Base-by-base conservation (phyloP, 2,888 invertebrate genomes). In the Agrypnus murinus region DNA sequence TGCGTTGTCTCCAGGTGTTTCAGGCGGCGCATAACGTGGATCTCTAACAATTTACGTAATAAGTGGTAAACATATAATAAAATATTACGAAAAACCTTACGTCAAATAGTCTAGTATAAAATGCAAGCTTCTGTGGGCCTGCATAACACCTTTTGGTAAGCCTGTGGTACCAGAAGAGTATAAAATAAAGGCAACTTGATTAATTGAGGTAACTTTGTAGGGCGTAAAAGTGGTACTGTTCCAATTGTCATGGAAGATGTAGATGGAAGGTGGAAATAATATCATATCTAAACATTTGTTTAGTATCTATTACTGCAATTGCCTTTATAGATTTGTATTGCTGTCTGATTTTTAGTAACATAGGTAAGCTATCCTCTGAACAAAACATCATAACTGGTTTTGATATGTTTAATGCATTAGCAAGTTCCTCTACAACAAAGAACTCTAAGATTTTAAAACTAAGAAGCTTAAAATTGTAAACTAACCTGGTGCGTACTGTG, bases 121-220 rank as follows among this genome's bases (percentile, higher is more conserved):
- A 25, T 25, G 2, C 4, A 80, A 36, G 65, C 91, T 92, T 63
- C 86, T 83, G 81, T 92, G 90, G 4, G 90, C 89, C 48, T 91
- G 81, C 84, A 89, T 86, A 0, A 92, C 91, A 36, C 90, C 91
- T 83, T 92, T 92, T 0, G 92, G 90, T 77, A 91, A 82, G 0
- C 92, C 92, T n/a, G 89, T 89, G 0, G 93, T 92, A 55, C 92
- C 92, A 66, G 92, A 92, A 38, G 92, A 92, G 82, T 89, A 92
- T 69, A 92, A 55, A 12, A 81, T 77, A 15, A 78, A 75, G 2
- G 80, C 80, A 0, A 80, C 73, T 5, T 78, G 76, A 34, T 77
- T 72, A 3, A 65, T 66, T 7, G 73, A 25, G 64, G 79, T 67
- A 6, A 78, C 40, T 7, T 70, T 50, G 3, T 58, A 55, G 6